Conservation (phyloP, 2,113 vertebrate genomes). For the Catagonus wagneri region DNA sequence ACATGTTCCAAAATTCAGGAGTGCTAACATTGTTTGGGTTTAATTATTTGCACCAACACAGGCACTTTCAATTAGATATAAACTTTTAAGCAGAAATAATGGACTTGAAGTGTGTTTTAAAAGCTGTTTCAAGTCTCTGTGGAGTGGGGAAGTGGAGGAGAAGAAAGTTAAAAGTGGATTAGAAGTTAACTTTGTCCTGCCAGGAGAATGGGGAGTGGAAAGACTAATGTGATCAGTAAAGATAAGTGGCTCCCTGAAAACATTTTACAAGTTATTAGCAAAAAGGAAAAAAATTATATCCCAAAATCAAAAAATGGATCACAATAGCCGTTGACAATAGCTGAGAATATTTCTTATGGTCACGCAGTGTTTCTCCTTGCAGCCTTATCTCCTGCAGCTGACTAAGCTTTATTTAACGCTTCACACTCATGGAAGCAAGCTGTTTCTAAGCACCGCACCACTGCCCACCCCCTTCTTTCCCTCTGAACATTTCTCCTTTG, state of each 20-base stretch:
- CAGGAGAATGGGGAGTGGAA: neutral
- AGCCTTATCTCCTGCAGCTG: neutral
- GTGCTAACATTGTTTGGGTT: neutral
- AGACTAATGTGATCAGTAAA: constrained; percentile 12
- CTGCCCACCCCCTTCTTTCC: no score
- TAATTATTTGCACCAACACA: constrained; percentile 11
- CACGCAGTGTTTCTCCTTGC: neutral
- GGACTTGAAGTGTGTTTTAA: constrained; percentile 21
- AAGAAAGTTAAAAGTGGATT: constrained; percentile 52
- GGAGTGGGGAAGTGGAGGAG: neutral
- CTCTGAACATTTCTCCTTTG: neutral
- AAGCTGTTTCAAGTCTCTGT: constrained; percentile 52
- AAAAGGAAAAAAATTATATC: neutral
- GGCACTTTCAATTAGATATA: neutral
- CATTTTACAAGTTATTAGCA: neutral
- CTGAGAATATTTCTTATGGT: neutral
- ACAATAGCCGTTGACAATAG: neutral
- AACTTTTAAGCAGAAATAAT: constrained; percentile 51
- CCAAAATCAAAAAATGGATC: neutral
- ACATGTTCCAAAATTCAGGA: neutral
- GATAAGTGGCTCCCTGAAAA: constrained; percentile 38
- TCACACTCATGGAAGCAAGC: neutral
- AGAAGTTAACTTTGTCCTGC: constrained; percentile 39
- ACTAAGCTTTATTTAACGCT: neutral
- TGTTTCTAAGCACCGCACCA: neutral